Conservation (phyloP, 2,113 vertebrate species). For the Gnathonemus longibarbis region DNA sequence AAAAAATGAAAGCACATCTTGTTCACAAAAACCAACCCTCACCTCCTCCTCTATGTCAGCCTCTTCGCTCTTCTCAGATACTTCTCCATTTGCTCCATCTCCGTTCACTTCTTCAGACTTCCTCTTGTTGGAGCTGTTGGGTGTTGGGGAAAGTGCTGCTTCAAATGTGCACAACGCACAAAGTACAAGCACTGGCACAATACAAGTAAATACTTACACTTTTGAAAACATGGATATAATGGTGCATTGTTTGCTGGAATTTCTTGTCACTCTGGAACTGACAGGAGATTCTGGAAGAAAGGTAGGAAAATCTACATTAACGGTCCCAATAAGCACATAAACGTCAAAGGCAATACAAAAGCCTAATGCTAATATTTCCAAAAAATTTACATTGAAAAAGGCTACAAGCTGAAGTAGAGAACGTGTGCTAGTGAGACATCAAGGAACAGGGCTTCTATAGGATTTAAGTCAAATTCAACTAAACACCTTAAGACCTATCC, state of each 20-base stretch:
- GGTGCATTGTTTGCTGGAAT: constrained; percentile 73
- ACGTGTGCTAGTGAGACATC: background rate
- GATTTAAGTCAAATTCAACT: background rate
- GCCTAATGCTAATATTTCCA: background rate
- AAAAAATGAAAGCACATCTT: background rate
- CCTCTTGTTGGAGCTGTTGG: constrained; percentile 60
- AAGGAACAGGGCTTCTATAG: background rate
- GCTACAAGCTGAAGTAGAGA: background rate
- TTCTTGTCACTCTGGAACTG: constrained; percentile 72
- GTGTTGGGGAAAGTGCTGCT: background rate
- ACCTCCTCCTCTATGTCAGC: constrained; percentile 46
- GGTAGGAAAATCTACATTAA: background rate
- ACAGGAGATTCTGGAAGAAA: constrained; percentile 58
- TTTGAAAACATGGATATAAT: constrained; percentile 76
- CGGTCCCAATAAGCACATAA: background rate
- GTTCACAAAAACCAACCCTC: constrained; percentile 24
- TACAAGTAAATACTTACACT: constrained; percentile 59
- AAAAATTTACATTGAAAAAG: background rate
- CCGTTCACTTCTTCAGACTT: constrained; percentile 75
- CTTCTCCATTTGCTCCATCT: constrained; percentile 46
- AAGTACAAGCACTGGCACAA: background rate
- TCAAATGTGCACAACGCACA: background rate
- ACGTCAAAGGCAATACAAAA: background rate
- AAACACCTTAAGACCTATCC: background rate
- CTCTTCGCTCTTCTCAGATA: constrained; percentile 44